Base-by-base conservation (phyloP, 23 tunicate genomes). In the Diplosoma virens region DNA sequence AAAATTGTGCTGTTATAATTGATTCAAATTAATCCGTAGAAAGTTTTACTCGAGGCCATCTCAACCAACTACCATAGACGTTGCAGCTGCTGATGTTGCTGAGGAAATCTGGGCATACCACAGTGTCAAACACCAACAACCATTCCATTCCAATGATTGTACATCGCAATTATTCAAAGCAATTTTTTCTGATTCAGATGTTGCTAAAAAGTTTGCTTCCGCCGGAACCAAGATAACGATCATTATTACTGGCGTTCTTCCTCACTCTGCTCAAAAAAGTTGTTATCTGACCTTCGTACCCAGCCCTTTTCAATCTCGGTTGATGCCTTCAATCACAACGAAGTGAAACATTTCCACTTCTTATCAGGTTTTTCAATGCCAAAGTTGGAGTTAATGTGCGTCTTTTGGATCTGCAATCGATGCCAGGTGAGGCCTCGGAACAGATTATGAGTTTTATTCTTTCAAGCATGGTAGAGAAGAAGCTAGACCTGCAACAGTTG, bases 341-440 rank as follows among this genome's bases (percentile, higher is more conserved):
- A 72, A 33, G 78, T 72, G 32, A 72, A 48, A 33, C 61, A 48
- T 72, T 72, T 72, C 78, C 78, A 6, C 78, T 72, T 24, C 76
- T 79, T 3, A 79, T 69, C 83, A 79, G 83, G 46, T 79, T 79
- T 60, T 79, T 66, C 75, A 79, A 31, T 36, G 75, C 79, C 59
- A 79, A 66, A 79, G 79, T 70, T 69, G 60, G 79, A 79, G 59
- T 66, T 31, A 32, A 32, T 5, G 83, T 68, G 75, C 79, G 83
- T 79, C 59, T 79, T 79, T 78, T 79, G 25, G 79, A 79, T 46
- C 79, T 79, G 75, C 75, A 60, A 79, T 79, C 83, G 83, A 79
- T 79, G 83, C 60, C 83, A 64, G 75, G 75, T 25, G 83, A 79
- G 79, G 69, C 83, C 76, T 79, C 79, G 76, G 83, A 31, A 65